Percentiles rank a stretch among this genome's conserved stretches.
Conservation (phyloP, 1,140 invertebrate genomes). For the Halesus radiatus region DNA sequence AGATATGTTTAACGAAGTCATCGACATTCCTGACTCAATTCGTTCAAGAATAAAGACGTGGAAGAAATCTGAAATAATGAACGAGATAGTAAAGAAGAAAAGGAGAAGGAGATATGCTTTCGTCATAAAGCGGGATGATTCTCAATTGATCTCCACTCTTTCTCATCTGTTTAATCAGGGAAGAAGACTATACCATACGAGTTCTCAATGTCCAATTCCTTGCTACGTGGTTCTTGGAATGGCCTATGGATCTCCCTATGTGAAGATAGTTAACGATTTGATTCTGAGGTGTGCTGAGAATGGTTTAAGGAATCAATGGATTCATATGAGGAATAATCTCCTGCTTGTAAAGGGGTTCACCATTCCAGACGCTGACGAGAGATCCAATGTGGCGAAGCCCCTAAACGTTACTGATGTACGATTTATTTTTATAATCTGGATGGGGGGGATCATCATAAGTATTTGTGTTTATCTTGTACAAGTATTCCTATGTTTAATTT, state of each 20-base stretch:
- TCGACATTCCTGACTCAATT: not conserved
- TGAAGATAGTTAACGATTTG: not conserved
- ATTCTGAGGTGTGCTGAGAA: not conserved
- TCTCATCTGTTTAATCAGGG: not conserved
- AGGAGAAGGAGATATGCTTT: not conserved
- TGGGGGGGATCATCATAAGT: not conserved
- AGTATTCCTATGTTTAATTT: not conserved
- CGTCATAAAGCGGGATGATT: not conserved
- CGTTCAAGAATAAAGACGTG: not conserved
- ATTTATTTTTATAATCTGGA: not conserved
- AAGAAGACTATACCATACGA: conserved; percentile 10
- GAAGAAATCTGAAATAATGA: not conserved
- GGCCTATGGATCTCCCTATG: conserved; percentile 27
- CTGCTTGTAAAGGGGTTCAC: not conserved
- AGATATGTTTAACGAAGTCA: conserved; percentile 2
- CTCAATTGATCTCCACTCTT: not conserved
- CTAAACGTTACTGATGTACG: not conserved
- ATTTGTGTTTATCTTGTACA: not conserved
- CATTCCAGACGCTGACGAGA: not conserved
- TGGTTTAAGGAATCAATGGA: conserved; percentile 16
- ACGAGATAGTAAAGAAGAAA: conserved; percentile 10
- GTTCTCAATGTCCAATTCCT: conserved; percentile 22
- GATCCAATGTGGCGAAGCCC: not conserved
- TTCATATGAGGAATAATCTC: not conserved
- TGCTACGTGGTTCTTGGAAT: conserved; percentile 15